Conservation (phyloP, 2,113 vertebrate genomes). For the Girardinichthys multiradiatus region DNA sequence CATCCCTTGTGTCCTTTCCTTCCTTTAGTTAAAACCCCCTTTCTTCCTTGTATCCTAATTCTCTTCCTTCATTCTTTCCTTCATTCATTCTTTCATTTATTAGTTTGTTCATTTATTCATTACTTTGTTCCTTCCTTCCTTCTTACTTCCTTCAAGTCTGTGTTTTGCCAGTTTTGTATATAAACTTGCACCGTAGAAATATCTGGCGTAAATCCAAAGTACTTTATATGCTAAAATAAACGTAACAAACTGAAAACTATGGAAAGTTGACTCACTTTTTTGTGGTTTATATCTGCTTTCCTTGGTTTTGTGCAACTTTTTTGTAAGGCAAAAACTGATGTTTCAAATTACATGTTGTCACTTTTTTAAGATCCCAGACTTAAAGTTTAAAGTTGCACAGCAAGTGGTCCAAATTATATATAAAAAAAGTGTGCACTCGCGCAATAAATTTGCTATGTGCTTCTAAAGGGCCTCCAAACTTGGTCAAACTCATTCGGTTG, state of each 20-base stretch:
- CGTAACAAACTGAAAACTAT: neutral
- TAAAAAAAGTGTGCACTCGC: neutral
- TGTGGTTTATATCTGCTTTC: too few relatives aligned
- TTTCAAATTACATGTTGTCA: neutral
- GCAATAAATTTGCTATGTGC: too few relatives aligned
- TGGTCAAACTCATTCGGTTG: neutral
- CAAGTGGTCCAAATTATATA: neutral
- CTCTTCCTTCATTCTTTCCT: too few relatives aligned
- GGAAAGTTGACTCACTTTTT: too few relatives aligned
- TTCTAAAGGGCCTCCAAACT: neutral
- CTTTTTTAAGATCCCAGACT: neutral
- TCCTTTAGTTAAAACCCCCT: neutral
- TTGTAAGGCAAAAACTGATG: neutral
- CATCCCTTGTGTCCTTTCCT: too few relatives aligned
- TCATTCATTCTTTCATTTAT: too few relatives aligned
- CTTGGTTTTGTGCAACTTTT: neutral
- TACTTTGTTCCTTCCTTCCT: too few relatives aligned
- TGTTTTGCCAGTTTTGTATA: too few relatives aligned
- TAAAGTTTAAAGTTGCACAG: neutral
- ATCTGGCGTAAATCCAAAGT: too few relatives aligned
- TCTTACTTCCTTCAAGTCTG: neutral
- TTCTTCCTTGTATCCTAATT: too few relatives aligned
- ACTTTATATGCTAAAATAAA: neutral
- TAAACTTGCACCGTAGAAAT: too few relatives aligned
- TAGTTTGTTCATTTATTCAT: too few relatives aligned